Evolutionary conservation across 1,140 invertebrate species (phyloP).

Genomic region (Choristoneura fumiferana): DNA sequence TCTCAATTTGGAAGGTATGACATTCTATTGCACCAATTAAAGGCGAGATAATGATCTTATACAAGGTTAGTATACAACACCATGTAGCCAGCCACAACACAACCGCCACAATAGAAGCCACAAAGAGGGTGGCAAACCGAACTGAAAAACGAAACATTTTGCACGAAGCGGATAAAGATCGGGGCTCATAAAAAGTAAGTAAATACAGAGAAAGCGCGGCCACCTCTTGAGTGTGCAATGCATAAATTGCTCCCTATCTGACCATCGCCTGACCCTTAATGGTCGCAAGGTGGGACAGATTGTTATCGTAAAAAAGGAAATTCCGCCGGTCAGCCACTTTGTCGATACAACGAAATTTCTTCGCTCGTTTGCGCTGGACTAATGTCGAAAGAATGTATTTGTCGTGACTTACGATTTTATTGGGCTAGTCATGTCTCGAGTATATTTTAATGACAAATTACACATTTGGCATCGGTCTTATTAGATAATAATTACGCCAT

Average conservation of each 20-base stretch:
- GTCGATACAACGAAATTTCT: slow-evolving; percentile 59
- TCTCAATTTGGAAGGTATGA: neutral
- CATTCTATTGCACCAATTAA: too few relatives aligned
- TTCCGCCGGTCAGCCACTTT: slow-evolving; percentile 51
- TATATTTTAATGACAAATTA: neutral
- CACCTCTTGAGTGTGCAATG: slow-evolving; percentile 53
- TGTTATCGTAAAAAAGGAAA: slow-evolving; percentile 58
- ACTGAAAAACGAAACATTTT: slow-evolving; percentile 39
- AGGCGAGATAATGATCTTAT: neutral
- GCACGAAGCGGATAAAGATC: slow-evolving; percentile 47
- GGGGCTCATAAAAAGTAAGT: slow-evolving; percentile 49
- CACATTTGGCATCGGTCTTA: too few relatives aligned
- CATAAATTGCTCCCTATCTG: slow-evolving; percentile 65
- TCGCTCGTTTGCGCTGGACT: slow-evolving; percentile 42
- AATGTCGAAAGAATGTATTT: slow-evolving; percentile 19
- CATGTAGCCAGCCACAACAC: neutral
- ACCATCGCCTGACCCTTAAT: slow-evolving; percentile 66
- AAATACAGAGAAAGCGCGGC: slow-evolving; percentile 43
- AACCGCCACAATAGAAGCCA: slow-evolving; percentile 18
- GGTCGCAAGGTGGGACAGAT: slow-evolving; percentile 65
- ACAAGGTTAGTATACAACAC: neutral
- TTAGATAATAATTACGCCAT: too few relatives aligned
- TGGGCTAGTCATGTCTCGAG: neutral
- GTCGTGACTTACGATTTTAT: slow-evolving; percentile 10
- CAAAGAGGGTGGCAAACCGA: slow-evolving; percentile 17